Conservation (phyloP, 1,140 invertebrate genomes). For the Bombus huntii region DNA sequence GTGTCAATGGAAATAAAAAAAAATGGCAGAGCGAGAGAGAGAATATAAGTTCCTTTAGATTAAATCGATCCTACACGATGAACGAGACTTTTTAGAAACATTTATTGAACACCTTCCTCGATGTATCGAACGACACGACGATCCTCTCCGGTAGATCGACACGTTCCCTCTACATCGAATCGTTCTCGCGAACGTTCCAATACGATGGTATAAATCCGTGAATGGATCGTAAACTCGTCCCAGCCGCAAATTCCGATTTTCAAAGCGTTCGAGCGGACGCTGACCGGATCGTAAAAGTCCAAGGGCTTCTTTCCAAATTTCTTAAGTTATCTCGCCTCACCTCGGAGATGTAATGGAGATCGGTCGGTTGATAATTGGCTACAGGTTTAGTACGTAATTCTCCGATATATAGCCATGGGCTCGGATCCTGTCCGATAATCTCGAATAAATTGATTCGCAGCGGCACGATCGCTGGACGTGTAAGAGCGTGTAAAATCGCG, state of each 20-base stretch:
- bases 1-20: not conserved
- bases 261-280: slow-evolving; percentile 42
- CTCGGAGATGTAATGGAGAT: slow-evolving; percentile 23
- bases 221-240: slow-evolving; percentile 56
- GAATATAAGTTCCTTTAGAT: not conserved
- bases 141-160: not conserved
- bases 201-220: slow-evolving; percentile 44
- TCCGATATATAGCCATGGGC: not conserved
- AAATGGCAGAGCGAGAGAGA: no score
- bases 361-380: slow-evolving; percentile 53
- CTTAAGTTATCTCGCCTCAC: slow-evolving; percentile 20
- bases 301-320: slow-evolving; percentile 41
- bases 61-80: not conserved
- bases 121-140: not conserved
- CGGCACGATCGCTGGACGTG: not conserved
- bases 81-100: slow-evolving; percentile 1
- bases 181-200: slow-evolving; percentile 10
- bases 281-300: slow-evolving; percentile 52
- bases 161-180: not conserved
- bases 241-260: slow-evolving; percentile 31
- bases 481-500: not conserved
- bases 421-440: not conserved
- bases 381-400: not conserved
- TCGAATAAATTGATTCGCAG: not conserved
- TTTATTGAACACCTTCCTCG: slow-evolving; percentile 4